phyloP scores from a whole-genome alignment of 2,888 invertebrate genomes.

The Dascillus cervinus region DNA sequence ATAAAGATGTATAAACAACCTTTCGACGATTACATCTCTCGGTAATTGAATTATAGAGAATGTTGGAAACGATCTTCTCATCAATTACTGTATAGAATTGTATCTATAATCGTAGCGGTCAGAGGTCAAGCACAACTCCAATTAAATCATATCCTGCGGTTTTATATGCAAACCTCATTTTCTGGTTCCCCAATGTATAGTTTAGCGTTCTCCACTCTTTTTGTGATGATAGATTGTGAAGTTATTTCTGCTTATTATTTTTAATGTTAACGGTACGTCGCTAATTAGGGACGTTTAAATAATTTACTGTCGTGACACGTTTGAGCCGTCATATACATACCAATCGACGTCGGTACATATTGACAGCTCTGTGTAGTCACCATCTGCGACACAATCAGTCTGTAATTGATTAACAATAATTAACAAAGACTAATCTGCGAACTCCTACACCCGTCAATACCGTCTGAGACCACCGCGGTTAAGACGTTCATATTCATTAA shows the following conservation, averaged over 20 bases:
- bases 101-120: conserved; percentile 19
- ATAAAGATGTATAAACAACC: too few species aligned
- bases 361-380: too few species aligned
- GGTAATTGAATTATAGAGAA: conserved; percentile 4
- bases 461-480: conserved; percentile 29
- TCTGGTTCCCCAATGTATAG: too few species aligned
- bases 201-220: too few species aligned
- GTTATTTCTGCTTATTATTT: too few species aligned
- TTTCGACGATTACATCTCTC: too few species aligned
- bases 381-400: conserved; percentile 23
- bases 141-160: conserved; percentile 19
- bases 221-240: too few species aligned
- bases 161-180: conserved; percentile 8
- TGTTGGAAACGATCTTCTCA: conserved; percentile 8
- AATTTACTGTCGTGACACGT: too few species aligned
- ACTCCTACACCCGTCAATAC: conserved; percentile 28
- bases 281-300: too few species aligned
- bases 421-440: conserved; percentile 28
- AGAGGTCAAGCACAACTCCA: conserved; percentile 19
- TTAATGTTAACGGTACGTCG: too few species aligned
- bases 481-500: conserved; percentile 32
- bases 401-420: conserved; percentile 29
- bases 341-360: too few species aligned
- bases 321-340: too few species aligned
- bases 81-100: conserved; percentile 16